Conservation (phyloP, 1,140 invertebrate species). For the Drosophila parvula region DNA sequence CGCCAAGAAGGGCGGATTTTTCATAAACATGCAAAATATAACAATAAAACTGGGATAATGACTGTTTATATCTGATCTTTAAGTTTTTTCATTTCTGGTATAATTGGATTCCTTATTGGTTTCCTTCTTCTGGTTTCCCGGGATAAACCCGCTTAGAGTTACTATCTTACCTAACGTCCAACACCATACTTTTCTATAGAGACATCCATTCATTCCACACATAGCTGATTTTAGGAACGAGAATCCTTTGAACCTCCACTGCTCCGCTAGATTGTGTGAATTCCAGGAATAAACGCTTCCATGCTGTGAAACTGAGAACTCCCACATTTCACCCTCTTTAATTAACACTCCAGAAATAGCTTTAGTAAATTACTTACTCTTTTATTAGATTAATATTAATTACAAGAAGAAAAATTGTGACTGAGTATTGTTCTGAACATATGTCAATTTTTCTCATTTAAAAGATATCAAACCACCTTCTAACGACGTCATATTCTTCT, state of each 20-base stretch:
- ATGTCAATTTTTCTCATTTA: not conserved
- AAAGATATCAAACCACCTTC: not conserved
- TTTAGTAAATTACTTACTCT: not conserved
- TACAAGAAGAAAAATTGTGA: not conserved
- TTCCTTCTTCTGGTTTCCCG: no score
- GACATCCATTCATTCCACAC: no score
- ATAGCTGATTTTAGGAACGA: not conserved
- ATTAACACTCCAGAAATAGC: not conserved
- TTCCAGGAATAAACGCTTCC: no score
- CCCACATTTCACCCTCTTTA: not conserved
- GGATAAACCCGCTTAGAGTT: no score
- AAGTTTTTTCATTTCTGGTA: no score
- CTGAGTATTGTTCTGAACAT: not conserved
- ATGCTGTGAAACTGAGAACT: not conserved
- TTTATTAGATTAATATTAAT: not conserved
- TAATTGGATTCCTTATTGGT: no score
- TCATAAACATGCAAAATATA: constrained; percentile 74
- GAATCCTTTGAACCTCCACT: not conserved
- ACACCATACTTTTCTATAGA: no score
- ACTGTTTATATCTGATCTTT: no score
- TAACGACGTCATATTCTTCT: not conserved
- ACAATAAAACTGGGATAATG: constrained; percentile 5
- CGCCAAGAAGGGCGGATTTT: constrained; percentile 56
- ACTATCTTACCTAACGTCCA: no score
- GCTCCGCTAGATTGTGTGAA: not conserved